Conservation (phyloP, 2,888 invertebrate species). For the Euzophera pinguis region DNA sequence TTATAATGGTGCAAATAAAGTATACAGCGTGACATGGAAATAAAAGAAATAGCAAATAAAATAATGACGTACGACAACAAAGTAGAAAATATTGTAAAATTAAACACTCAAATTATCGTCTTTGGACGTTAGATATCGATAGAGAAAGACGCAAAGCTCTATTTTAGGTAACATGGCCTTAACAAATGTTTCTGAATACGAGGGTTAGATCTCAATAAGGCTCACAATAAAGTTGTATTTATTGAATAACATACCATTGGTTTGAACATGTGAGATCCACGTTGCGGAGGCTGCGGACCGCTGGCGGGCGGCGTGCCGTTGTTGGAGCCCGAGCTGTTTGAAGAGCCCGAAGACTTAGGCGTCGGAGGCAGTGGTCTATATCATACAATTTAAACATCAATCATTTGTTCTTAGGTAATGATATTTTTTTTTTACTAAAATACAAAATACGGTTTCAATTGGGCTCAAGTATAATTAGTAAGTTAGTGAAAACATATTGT, state of each 20-base stretch:
- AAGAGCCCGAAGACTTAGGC: conserved; percentile 84
- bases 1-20: conserved; percentile 71
- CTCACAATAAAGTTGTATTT: conserved; percentile 38
- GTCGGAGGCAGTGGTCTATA: conserved; percentile 90
- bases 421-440: too few species aligned
- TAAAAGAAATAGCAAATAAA: conserved; percentile 65
- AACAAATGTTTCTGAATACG: too few species aligned
- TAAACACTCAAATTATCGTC: too few species aligned
- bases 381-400: not conserved
- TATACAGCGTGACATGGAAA: conserved; percentile 77
- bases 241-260: conserved; percentile 83
- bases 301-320: conserved; percentile 76
- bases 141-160: too few species aligned
- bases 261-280: conserved; percentile 92
- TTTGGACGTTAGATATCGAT: too few species aligned
- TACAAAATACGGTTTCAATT: too few species aligned
- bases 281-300: conserved; percentile 84
- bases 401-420: not conserved
- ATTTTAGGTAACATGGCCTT: not conserved
- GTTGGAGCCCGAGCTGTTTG: conserved; percentile 79
- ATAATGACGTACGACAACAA: conserved; percentile 29
- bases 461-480: not conserved
- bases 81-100: conserved; percentile 25
- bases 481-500: not conserved
- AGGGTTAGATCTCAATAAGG: conserved; percentile 7